Evolutionary conservation across 2,113 vertebrate species (phyloP).

Genomic region (Pterocles orientalis): DNA sequence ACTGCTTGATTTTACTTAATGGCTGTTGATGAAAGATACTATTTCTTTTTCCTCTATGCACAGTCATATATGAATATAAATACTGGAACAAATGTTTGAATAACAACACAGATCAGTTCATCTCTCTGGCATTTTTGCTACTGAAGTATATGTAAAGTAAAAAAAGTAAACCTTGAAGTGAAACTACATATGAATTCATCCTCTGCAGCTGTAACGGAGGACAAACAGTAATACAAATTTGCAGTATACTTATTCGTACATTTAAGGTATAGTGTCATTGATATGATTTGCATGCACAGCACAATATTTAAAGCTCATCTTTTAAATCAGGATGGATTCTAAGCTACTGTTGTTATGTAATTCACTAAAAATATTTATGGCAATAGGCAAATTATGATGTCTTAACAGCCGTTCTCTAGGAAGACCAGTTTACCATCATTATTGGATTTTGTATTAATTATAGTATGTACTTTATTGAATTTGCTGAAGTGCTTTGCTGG

Average conservation of each 20-base stretch:
- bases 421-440: slow-evolving; percentile 57
- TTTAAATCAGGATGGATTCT: not conserved
- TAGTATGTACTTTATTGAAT: slow-evolving; percentile 78
- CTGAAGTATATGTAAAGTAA: not conserved
- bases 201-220: not conserved
- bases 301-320: not conserved
- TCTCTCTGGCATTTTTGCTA: not conserved
- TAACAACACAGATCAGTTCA: not conserved
- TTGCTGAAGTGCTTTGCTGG: slow-evolving; percentile 85
- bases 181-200: not conserved
- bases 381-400: slow-evolving; percentile 43
- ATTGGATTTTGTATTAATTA: slow-evolving; percentile 79
- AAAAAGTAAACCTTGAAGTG: not conserved
- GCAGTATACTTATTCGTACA: not conserved
- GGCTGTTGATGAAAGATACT: not conserved
- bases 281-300: not conserved
- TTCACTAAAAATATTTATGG: slow-evolving; percentile 37
- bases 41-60: not conserved
- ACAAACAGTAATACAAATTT: not conserved
- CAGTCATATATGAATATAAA: slow-evolving; percentile 47
- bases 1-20: slow-evolving; percentile 55
- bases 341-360: slow-evolving; percentile 5
- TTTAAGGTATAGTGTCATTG: not conserved
- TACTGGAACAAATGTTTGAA: slow-evolving; percentile 30
- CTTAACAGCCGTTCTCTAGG: slow-evolving; percentile 30